Conservation (phyloP, 2,113 vertebrate species). For the Microcebus ravelobensis region DNA sequence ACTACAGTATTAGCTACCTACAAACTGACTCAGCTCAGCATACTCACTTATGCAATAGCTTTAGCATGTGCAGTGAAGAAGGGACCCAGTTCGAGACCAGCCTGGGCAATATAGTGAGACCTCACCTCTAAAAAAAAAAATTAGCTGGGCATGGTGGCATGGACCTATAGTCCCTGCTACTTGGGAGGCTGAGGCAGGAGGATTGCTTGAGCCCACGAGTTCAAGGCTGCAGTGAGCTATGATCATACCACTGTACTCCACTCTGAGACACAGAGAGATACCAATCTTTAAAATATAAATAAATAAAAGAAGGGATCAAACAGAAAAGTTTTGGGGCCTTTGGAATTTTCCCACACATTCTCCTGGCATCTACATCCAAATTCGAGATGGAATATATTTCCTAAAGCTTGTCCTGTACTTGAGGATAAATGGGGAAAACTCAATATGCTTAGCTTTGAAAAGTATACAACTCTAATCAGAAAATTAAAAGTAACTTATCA, state of each 20-base stretch:
- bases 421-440: not conserved
- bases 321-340: not conserved
- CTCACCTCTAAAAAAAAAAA: not conserved
- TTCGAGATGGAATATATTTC: not conserved
- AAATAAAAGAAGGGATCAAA: not conserved
- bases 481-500: slow-evolving; percentile 7
- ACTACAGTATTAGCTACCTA: not conserved
- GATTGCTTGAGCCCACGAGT: too few species aligned
- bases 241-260: too few species aligned
- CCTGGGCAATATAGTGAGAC: too few species aligned
- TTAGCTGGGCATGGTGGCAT: too few species aligned
- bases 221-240: too few species aligned
- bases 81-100: too few species aligned
- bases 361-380: not conserved
- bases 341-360: not conserved
- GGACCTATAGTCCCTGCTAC: too few species aligned
- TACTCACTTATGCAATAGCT: not conserved
- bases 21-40: not conserved
- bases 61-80: not conserved
- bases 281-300: not conserved
- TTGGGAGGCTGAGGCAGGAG: too few species aligned
- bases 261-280: too few species aligned
- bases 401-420: not conserved
- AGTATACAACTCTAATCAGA: not conserved
- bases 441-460: not conserved